These are phyloP conservation scores for Intellagama lesueurii DNA, from an alignment of 2,797 vertebrate genomes.

Conservation along the genomic window DNA sequence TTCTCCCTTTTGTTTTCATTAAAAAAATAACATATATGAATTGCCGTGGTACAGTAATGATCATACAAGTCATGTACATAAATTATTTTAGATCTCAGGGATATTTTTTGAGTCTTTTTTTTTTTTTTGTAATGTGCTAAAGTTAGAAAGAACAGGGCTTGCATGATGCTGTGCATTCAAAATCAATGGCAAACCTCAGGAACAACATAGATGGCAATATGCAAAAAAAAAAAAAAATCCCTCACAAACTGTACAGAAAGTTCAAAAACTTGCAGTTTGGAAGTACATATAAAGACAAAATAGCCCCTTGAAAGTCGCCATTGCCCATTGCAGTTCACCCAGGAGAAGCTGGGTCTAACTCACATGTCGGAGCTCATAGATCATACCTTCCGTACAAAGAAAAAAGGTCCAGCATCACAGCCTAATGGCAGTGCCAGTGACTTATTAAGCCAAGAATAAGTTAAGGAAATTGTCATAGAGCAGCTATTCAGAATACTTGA, in stretches of 20 bases:
- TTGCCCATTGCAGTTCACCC: conserved; percentile 56
- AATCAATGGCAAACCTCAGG: conserved; percentile 76
- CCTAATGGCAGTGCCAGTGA: conserved; percentile 70
- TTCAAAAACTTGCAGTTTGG: conserved; percentile 87
- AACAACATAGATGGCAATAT: conserved; percentile 81
- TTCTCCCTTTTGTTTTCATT: conserved; percentile 62
- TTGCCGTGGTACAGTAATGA: conserved; percentile 65
- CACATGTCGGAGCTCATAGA: conserved; percentile 69
- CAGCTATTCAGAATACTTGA: conserved; percentile 71
- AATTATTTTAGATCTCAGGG: conserved; percentile 51
- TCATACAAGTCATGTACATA: conserved; percentile 68
- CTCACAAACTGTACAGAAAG: conserved; percentile 87
- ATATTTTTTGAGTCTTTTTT: conserved; percentile 16
- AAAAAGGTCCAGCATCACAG: conserved; percentile 64
- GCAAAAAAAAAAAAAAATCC: conserved; percentile 87
- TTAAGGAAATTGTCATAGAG: conserved; percentile 64
- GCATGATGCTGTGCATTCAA: conserved; percentile 81
- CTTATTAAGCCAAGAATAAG: conserved; percentile 72
- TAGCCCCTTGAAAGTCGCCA: conserved; percentile 76
- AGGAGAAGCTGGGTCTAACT: conserved; percentile 59
- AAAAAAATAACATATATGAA: conserved; percentile 76
- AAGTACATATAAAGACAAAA: conserved; percentile 86
- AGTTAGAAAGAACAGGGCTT: conserved; percentile 80
- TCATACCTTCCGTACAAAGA: conserved; percentile 66
- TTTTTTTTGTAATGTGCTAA: conserved; percentile 51